Base-by-base conservation (phyloP, 2,888 invertebrate genomes). In the Pharmacophagus antenor region DNA sequence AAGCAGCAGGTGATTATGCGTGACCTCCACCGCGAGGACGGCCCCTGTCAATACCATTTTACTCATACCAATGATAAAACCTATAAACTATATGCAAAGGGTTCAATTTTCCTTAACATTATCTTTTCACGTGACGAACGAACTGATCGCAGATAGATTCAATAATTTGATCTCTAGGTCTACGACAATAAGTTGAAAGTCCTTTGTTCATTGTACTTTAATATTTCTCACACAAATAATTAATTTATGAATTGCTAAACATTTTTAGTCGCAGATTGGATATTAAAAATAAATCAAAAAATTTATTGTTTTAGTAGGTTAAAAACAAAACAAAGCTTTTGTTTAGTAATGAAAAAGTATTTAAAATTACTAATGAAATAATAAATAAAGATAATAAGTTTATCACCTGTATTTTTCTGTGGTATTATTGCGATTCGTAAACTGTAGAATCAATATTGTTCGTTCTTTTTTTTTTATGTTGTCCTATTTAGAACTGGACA, bases 21-120 rank as follows among this genome's bases (percentile, higher is more conserved):
- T 67, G 69, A 63, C 77, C 76, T 78, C 74, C n/a, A 37, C 23
- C 37, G 6, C 70, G 70, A 77, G 74, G 75, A 65, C 72, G 63
- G 25, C 21, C 22, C 55, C 60, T 61, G 58, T 58, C 58, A 44
- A 58, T 55, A 61, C 61, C 55, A 55, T 58, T 53, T 56, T 65
- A 46, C 41, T 64, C 63, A 64, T 65, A 62, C 58, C 54, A 52
- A 48, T 55, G 47, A 21, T 56, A 52, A 56, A 58, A 64, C 63
- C 70, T 70, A 70, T 68, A 53, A 25, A 47, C 37, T 37, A 50
- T 12, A 18, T 6, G 0, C 62, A 63, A 71, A 62, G 59, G 65
- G 56, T 63, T 44, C 42, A 57, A 68, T 65, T 67, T 69, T 68
- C 63, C 65, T 61, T 58, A 58, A 61, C 52, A 41, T 2, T n/a